Conservation (phyloP, 1,140 invertebrate genomes). For the Cotesia typhae region DNA sequence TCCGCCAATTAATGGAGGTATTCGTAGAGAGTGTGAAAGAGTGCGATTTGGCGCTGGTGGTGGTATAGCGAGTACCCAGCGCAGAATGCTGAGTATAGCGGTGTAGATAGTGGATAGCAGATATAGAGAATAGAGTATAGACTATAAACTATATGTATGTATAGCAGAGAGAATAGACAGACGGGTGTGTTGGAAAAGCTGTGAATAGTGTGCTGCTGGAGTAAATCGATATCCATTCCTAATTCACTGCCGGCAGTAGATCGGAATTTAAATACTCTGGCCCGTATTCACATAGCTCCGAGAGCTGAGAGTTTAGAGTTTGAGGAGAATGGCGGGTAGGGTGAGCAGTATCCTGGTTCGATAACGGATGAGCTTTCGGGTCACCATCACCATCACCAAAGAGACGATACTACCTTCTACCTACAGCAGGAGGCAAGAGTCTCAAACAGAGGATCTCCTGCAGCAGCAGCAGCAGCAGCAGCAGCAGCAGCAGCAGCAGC, state of each 20-base stretch:
- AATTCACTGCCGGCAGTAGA: conserved; percentile 34
- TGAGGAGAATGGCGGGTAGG: neutral
- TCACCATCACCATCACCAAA: conserved; percentile 4
- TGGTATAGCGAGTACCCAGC: neutral
- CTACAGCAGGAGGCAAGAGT: too few species aligned
- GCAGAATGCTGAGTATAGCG: too few species aligned
- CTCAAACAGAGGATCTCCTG: too few species aligned
- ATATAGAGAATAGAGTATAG: too few species aligned
- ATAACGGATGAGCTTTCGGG: conserved; percentile 34
- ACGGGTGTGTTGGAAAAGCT: conserved; percentile 6
- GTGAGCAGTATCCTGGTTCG: conserved; percentile 19
- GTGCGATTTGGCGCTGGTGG: neutral
- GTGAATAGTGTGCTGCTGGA: conserved; percentile 19
- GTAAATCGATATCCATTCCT: conserved; percentile 34
- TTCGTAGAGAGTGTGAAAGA: conserved; percentile 16
- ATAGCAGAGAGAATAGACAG: too few species aligned
- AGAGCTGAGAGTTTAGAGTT: neutral
- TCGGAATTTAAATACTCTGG: conserved; percentile 36
- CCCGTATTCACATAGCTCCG: neutral
- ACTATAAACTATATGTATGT: too few species aligned
- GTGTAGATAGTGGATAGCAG: neutral
- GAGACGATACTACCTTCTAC: conserved; percentile 8
- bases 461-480: too few species aligned
- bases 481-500: too few species aligned
- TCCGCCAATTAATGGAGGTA: conserved; percentile 34